Conservation (phyloP, 1,140 invertebrate genomes). For the Cotesia typhae region DNA sequence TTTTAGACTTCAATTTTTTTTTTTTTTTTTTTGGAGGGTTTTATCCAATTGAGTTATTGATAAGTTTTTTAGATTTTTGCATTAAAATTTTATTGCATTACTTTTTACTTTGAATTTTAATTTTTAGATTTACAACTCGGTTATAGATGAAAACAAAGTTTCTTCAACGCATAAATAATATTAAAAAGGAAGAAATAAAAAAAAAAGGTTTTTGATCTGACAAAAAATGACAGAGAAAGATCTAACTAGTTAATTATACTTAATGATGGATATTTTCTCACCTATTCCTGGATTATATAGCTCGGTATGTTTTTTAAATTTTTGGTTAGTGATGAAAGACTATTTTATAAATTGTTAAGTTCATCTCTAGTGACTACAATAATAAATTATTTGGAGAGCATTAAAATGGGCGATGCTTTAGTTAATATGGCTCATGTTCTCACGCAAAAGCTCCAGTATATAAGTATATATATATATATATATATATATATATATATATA, state of each 20-base stretch:
- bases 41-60: too few species aligned
- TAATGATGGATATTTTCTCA: constrained; percentile 2
- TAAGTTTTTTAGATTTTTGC: too few species aligned
- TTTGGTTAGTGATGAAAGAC: neutral
- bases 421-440: constrained; percentile 9
- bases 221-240: neutral
- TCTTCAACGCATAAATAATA: too few species aligned
- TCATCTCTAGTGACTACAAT: neutral
- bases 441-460: neutral
- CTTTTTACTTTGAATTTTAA: too few species aligned
- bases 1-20: too few species aligned
- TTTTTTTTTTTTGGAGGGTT: too few species aligned
- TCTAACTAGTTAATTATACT: neutral
- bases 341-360: neutral
- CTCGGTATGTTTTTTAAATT: neutral
- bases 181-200: too few species aligned
- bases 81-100: too few species aligned
- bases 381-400: constrained; percentile 7
- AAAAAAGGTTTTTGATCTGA: too few species aligned
- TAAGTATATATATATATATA: neutral
- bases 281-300: too few species aligned
- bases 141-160: too few species aligned
- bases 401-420: neutral
- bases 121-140: too few species aligned
- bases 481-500: neutral